Conservation (phyloP, 2,888 invertebrate genomes). For the Camponotus fellah region DNA sequence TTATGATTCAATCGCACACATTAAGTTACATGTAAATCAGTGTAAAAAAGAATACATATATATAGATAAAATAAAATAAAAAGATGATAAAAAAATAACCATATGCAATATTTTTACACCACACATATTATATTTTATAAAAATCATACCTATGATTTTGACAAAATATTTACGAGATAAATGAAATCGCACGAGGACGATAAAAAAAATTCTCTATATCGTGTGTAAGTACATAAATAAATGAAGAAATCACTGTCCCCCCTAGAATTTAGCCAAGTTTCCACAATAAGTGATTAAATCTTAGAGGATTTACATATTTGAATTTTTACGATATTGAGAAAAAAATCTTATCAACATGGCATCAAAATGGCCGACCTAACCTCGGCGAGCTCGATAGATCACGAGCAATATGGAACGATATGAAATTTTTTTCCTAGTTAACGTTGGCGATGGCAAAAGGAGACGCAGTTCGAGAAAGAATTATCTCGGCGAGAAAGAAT, state of each 20-base stretch:
- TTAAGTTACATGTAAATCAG: background rate
- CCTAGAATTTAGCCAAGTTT: background rate
- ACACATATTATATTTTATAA: background rate
- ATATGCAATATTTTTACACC: background rate
- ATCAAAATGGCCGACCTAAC: conserved; percentile 83
- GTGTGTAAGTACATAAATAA: conserved; percentile 26
- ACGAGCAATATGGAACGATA: conserved; percentile 73
- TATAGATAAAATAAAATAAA: background rate
- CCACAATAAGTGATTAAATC: background rate
- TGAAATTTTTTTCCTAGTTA: background rate
- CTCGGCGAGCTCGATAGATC: conserved; percentile 67
- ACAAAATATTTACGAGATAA: background rate
- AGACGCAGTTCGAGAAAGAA: no score
- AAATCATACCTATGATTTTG: background rate
- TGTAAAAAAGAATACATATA: background rate
- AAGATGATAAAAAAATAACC: background rate
- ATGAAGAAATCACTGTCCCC: background rate
- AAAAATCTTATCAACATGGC: conserved; percentile 66
- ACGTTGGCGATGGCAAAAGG: background rate
- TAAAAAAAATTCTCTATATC: background rate
- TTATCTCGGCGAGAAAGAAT: no score
- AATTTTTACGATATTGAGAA: conserved; percentile 56
- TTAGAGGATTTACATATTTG: background rate
- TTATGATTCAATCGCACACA: background rate
- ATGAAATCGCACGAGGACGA: background rate